Base-by-base conservation (phyloP, 2,113 vertebrate genomes). In the Odocoileus virginianus region DNA sequence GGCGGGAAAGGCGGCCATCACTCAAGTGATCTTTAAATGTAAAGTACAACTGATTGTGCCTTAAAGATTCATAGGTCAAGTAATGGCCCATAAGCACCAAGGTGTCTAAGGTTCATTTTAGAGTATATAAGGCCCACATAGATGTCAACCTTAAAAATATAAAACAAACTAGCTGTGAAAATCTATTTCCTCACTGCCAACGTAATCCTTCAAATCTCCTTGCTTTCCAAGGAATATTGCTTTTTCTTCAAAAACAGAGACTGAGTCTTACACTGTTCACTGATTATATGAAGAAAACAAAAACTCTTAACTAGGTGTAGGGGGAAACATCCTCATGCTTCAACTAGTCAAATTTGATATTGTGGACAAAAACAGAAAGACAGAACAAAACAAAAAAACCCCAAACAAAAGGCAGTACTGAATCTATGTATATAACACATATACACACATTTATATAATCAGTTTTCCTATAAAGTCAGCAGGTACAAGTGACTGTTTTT, bases 341-440 rank as follows among this genome's bases (percentile, higher is more conserved):
- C 98, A 96, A 97, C 97, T 98, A 97, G 98, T 98, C 97, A 91
- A 95, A 91, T 98, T 96, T 28, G 45, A 98, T 98, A 98, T 47
- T 6, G 30, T 89, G 98, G 98, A 98, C 98, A 98, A 97, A 98
- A 81, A 52, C 47, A 81, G 45, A 79, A 47, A 79, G 45, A 79
- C 43, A 19, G 12, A 81, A 81, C 78, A 50, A 52, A 81, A 93
- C 16, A 55, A 78, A 98, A 91, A 94, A 47, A n/a, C 33, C 25
- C 23, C 74, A 78, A 96, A 95, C 47, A 98, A 98, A 98, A 98
- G 98, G 98, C 98, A 98, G 98, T 97, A 98, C n/a, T 99, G 98
- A 98, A 97, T 98, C 99, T 99, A 98, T 98, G 98, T 99, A 98
- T 98, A 99, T 99, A 94, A 97, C 92, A 98, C 94, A 98, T 94